Conservation (phyloP, 2,797 vertebrate species). For the Rhinogobio ventralis region DNA sequence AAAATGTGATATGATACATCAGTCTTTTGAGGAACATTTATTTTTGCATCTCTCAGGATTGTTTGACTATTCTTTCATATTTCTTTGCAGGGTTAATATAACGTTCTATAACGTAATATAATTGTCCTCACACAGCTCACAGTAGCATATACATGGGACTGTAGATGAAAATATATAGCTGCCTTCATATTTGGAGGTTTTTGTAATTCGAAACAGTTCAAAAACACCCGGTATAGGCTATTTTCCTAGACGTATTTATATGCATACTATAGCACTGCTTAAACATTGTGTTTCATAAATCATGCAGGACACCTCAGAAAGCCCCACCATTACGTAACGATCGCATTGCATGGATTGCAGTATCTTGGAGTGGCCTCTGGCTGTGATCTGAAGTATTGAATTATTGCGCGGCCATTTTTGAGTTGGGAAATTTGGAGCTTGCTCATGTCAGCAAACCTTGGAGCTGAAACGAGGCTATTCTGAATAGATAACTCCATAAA, state of each 20-base stretch:
- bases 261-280: conserved; percentile 11
- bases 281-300: conserved; percentile 21
- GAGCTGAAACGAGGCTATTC: neutral
- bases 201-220: neutral
- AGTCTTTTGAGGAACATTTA: neutral
- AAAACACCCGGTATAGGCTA: neutral
- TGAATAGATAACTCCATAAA: neutral
- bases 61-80: neutral
- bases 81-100: neutral
- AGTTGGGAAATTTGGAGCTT: neutral
- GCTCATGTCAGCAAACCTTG: neutral
- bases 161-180: neutral
- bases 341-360: conserved; percentile 4
- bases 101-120: too few species aligned
- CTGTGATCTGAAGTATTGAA: conserved; percentile 32
- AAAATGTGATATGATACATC: neutral
- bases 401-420: conserved; percentile 41
- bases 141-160: neutral
- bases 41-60: too few species aligned
- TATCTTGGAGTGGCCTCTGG: conserved; percentile 45
- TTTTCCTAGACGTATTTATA: neutral
- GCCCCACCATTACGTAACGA: conserved; percentile 3
- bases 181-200: neutral
- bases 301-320: neutral
- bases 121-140: neutral